Evolutionary conservation across 2,113 vertebrate species (phyloP).

Genomic region (Holacanthus passer): DNA sequence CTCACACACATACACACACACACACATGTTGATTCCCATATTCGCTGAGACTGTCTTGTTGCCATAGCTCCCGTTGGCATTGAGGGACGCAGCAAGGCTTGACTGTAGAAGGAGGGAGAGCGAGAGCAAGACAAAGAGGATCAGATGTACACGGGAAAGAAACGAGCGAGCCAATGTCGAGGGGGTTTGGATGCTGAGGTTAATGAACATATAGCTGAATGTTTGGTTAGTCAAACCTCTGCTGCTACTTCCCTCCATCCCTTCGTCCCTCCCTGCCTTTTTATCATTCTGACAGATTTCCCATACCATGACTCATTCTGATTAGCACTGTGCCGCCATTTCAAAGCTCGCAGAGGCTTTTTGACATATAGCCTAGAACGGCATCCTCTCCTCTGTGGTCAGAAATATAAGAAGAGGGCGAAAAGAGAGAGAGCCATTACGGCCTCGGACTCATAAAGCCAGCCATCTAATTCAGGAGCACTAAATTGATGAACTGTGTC

Average conservation of each 20-base stretch:
- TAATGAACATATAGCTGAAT: constrained; percentile 51
- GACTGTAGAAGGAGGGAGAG: constrained; percentile 31
- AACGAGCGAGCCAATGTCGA: constrained; percentile 25
- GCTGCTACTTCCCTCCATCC: constrained; percentile 24
- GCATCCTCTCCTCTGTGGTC: background rate
- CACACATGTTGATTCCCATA: constrained; percentile 39
- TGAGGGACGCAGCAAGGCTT: constrained; percentile 58
- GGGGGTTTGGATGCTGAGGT: constrained; percentile 44
- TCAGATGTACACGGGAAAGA: constrained; percentile 22
- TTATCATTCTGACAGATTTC: constrained; percentile 58
- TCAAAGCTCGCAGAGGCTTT: constrained; percentile 53
- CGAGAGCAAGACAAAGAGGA: constrained; percentile 40
- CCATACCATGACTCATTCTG: constrained; percentile 67
- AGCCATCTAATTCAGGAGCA: constrained; percentile 43
- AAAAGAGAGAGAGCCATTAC: constrained; percentile 10
- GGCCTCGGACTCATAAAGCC: constrained; percentile 47
- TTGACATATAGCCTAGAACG: constrained; percentile 29
- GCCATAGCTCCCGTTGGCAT: constrained; percentile 79
- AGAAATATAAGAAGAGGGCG: background rate
- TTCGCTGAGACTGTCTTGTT: constrained; percentile 74
- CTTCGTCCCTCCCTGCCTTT: constrained; percentile 24
- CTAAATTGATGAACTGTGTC: constrained; percentile 67
- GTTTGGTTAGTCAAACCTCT: constrained; percentile 44
- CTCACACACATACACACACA: constrained; percentile 24
- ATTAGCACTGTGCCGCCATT: constrained; percentile 62